Percentiles rank a stretch among this genome's conserved stretches.
These are phyloP conservation scores for Hippocampus mohnikei DNA, from an alignment of 2,113 vertebrate species.

Conservation along the genomic window DNA sequence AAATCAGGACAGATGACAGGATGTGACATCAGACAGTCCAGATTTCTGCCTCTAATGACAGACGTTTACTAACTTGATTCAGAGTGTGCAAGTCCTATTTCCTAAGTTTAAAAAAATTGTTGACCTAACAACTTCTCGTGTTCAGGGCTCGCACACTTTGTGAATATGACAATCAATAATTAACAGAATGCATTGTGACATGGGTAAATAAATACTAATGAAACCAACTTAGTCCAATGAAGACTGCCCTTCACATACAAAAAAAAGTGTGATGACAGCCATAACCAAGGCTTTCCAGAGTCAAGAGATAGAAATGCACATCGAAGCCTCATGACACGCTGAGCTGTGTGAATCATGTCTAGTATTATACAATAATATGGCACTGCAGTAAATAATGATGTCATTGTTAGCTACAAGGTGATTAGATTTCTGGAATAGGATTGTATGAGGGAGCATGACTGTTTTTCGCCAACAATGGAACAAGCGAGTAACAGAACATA, in stretches of 20 bases:
- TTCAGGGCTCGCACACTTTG: neutral
- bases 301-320: neutral
- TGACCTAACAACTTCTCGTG: neutral
- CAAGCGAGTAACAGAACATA: conserved; percentile 15
- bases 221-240: neutral
- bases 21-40: neutral
- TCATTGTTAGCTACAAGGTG: conserved; percentile 52
- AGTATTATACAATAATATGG: conserved; percentile 21
- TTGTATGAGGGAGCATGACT: conserved; percentile 29
- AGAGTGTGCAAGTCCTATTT: neutral
- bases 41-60: neutral
- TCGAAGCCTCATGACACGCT: conserved; percentile 1
- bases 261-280: neutral
- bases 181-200: neutral
- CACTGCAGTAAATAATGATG: conserved; percentile 40
- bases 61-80: conserved; percentile 13
- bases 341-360: conserved; percentile 22
- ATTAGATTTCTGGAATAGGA: conserved; percentile 46
- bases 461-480: conserved; percentile 31
- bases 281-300: neutral
- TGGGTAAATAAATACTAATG: neutral
- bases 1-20: neutral
- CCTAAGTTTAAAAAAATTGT: conserved; percentile 21
- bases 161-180: neutral
- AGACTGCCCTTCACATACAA: neutral